Percentiles rank a stretch among this genome's conserved stretches.
Conservation (phyloP, 2,113 vertebrate genomes). For the Spea multiplicata region DNA sequence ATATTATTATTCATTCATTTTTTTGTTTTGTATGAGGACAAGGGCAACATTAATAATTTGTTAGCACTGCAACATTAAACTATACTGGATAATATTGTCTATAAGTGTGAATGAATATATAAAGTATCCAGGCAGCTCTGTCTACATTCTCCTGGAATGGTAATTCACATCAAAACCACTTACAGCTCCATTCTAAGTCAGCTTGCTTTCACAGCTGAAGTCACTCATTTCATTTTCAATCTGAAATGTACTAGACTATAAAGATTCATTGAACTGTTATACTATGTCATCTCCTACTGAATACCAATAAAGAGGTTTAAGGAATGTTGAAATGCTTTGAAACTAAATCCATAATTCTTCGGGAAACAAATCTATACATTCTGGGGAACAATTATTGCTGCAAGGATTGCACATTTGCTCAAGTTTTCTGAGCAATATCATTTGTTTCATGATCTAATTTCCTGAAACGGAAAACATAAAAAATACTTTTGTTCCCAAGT, state of each 20-base stretch:
- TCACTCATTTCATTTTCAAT: conserved; percentile 40
- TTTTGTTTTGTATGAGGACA: too few relatives aligned
- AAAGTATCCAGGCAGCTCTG: neutral
- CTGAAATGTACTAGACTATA: conserved; percentile 14
- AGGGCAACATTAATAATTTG: too few relatives aligned
- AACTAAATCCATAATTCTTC: conserved; percentile 45
- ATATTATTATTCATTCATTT: too few relatives aligned
- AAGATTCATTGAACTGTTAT: conserved; percentile 33
- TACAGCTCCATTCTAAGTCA: conserved; percentile 23
- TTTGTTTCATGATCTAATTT: conserved; percentile 41
- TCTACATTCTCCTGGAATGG: conserved; percentile 11
- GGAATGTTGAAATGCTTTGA: conserved; percentile 12
- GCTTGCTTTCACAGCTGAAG: conserved; percentile 28
- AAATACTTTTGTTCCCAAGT: conserved; percentile 4
- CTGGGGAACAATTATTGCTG: conserved; percentile 37
- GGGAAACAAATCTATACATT: conserved; percentile 35
- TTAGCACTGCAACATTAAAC: neutral
- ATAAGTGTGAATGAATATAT: conserved; percentile 23
- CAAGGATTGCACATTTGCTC: conserved; percentile 20
- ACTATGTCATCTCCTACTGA: conserved; percentile 34
- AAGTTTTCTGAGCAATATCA: conserved; percentile 29
- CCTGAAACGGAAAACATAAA: conserved; percentile 22
- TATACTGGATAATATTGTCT: conserved; percentile 6
- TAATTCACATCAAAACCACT: conserved; percentile 29
- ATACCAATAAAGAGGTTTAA: conserved; percentile 40